Conservation (phyloP, 2,888 invertebrate genomes). For the Sinodicranocentrus sp. region DNA sequence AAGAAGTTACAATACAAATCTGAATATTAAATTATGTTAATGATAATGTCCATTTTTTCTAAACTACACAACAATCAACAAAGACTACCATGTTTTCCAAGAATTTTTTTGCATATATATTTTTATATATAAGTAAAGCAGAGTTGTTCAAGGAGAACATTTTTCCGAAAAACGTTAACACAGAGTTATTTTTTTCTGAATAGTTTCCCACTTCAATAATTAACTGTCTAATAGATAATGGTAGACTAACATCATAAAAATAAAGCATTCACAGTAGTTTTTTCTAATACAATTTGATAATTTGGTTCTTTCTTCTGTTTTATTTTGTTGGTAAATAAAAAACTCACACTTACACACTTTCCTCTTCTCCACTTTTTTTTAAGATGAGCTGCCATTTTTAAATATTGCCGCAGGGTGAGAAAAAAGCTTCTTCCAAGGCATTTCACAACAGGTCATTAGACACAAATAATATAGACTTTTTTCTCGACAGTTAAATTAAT, state of each 20-base stretch:
- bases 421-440: too few species aligned
- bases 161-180: too few species aligned
- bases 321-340: slow-evolving; percentile 14
- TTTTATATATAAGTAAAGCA: too few species aligned
- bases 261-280: slow-evolving; percentile 33
- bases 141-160: too few species aligned
- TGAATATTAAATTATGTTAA: too few species aligned
- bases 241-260: slow-evolving; percentile 32
- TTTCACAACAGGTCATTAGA: slow-evolving; percentile 25
- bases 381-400: slow-evolving; percentile 30
- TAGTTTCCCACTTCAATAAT: background rate
- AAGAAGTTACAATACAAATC: too few species aligned
- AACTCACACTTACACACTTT: background rate
- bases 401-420: background rate
- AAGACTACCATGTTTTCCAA: too few species aligned
- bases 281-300: slow-evolving; percentile 17
- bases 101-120: too few species aligned
- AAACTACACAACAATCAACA: background rate
- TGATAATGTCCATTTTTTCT: too few species aligned
- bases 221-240: background rate
- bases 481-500: background rate
- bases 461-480: slow-evolving; percentile 7
- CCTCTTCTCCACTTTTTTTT: background rate
- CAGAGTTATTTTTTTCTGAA: slow-evolving; percentile 16
- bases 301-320: slow-evolving; percentile 21